Percentiles rank a stretch among this genome's conserved stretches.
Evolutionary conservation across 2,113 vertebrate genomes (phyloP).

Genomic region (Saimiri boliviensis): DNA sequence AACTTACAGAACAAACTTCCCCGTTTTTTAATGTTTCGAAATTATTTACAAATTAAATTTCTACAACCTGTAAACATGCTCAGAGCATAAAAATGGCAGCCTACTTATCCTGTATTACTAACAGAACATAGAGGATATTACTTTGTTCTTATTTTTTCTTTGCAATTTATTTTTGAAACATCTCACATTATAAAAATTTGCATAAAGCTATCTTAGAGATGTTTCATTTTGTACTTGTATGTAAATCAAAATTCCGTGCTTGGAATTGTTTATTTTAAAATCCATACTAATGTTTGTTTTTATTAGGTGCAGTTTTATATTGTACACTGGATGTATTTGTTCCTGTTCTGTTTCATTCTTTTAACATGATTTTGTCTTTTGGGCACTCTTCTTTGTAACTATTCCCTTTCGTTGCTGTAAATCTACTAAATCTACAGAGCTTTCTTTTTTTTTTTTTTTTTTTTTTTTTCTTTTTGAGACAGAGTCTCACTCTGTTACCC

Average conservation of each 20-base stretch:
- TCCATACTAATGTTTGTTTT: conserved; percentile 15
- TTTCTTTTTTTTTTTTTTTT: not conserved
- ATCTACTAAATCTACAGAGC: not conserved
- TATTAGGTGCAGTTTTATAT: conserved; percentile 35
- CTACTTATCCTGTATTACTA: conserved; percentile 59
- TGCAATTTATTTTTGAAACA: conserved; percentile 55
- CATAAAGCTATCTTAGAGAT: conserved; percentile 16
- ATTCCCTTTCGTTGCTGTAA: not conserved
- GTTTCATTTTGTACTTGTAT: conserved; percentile 40
- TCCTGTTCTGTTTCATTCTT: conserved; percentile 16
- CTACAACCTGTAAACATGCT: conserved; percentile 53
- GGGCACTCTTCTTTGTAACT: not conserved
- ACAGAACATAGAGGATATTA: conserved; percentile 24
- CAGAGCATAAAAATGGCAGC: conserved; percentile 2
- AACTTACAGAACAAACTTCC: conserved; percentile 63
- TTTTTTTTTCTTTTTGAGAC: no score
- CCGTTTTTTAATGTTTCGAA: conserved; percentile 68
- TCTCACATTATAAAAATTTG: conserved; percentile 58
- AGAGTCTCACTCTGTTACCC: no score
- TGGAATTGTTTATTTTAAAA: conserved; percentile 47
- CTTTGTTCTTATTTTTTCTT: conserved; percentile 55
- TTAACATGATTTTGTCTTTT: conserved; percentile 38
- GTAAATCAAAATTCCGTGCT: conserved; percentile 43
- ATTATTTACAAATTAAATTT: conserved; percentile 74
- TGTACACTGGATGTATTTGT: not conserved